phyloP scores from a whole-genome alignment of 2,888 invertebrate genomes.

The Heliconius aoede region DNA sequence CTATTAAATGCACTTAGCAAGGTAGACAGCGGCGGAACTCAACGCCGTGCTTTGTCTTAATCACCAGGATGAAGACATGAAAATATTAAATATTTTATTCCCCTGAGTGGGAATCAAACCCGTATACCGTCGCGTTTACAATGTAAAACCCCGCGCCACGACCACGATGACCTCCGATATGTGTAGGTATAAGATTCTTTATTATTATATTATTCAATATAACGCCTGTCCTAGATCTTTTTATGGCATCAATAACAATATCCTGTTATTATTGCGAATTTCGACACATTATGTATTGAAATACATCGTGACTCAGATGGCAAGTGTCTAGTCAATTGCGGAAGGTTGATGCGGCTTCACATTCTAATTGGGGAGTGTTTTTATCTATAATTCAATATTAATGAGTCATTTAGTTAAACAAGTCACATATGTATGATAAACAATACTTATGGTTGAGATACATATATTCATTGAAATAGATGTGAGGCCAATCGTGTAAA shows the following conservation, averaged over 20 bases:
- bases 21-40: background rate
- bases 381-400: background rate
- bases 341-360: background rate
- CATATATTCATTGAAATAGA: no score
- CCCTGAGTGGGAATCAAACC: background rate
- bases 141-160: no score
- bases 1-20: no score
- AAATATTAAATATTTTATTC: background rate
- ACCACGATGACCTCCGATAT: no score
- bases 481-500: no score
- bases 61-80: background rate
- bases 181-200: no score
- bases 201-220: slow-evolving; percentile 4
- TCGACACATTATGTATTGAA: background rate
- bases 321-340: background rate
- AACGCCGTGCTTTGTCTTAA: background rate
- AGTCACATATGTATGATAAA: no score
- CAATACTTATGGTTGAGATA: no score
- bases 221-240: slow-evolving; percentile 1
- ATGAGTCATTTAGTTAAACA: no score
- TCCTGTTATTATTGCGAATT: slow-evolving; percentile 16
- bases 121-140: no score
- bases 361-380: background rate
- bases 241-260: background rate
- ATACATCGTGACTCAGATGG: background rate